A percentile compares a stretch with the other conserved stretches of the same genome.
phyloP scores from a whole-genome alignment of 2,797 vertebrate species.

The Acanthornis magna region DNA sequence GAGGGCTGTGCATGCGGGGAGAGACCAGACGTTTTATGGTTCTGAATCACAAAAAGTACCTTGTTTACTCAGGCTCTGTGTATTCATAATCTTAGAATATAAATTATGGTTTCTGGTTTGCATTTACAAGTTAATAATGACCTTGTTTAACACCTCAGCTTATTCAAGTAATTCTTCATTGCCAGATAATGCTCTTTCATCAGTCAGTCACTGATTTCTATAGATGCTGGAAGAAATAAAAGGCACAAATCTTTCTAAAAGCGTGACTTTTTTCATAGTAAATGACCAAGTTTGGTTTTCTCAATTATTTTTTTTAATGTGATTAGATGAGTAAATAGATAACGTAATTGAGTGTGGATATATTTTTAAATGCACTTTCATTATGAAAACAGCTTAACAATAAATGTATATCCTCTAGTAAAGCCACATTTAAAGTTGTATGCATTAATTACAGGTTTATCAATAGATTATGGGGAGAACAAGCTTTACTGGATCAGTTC shows the following conservation, averaged over 20 bases:
- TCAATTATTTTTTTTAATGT: background rate
- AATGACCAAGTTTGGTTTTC: background rate
- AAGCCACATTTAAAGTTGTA: constrained; percentile 2
- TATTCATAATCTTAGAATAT: background rate
- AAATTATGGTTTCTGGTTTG: background rate
- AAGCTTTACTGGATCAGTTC: constrained; percentile 99
- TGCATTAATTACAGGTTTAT: constrained; percentile 86
- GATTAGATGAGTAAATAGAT: background rate
- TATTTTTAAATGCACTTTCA: background rate
- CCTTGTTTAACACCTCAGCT: background rate
- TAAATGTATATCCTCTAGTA: background rate
- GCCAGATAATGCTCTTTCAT: background rate
- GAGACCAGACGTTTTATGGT: background rate
- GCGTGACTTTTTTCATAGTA: accelerated
- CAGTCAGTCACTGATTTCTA: background rate
- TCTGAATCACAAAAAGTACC: background rate
- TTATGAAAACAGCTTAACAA: background rate
- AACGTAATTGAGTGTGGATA: accelerated
- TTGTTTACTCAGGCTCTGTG: background rate
- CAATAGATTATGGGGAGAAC: constrained; percentile 90
- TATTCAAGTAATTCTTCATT: background rate
- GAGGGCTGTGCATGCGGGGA: background rate
- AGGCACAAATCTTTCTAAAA: background rate
- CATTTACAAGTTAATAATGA: background rate
- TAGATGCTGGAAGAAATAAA: background rate